phyloP scores from a whole-genome alignment of 2,113 vertebrate species.

The Nyctibius bracteatus region DNA sequence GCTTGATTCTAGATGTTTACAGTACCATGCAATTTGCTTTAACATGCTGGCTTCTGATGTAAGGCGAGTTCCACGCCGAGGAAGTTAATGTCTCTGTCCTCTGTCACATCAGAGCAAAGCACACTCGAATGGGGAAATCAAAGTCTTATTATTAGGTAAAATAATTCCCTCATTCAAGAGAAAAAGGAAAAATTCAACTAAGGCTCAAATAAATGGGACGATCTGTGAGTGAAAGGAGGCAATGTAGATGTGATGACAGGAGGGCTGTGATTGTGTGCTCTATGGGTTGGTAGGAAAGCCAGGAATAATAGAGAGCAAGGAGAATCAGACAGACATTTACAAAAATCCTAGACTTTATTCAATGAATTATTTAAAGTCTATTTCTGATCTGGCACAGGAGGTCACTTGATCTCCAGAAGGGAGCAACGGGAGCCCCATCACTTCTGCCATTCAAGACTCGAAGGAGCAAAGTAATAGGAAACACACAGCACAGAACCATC shows the following conservation, averaged over 20 bases:
- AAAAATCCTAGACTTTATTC: constrained; percentile 53
- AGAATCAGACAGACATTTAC: constrained; percentile 52
- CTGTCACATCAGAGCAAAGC: neutral
- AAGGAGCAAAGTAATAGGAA: fast-evolving
- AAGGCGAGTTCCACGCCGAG: neutral
- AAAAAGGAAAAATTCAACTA: neutral
- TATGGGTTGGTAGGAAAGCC: neutral
- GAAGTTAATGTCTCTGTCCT: neutral
- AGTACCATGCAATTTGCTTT: neutral
- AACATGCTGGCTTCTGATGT: neutral
- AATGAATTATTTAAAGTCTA: constrained; percentile 59
- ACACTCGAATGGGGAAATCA: neutral
- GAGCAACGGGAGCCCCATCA: neutral
- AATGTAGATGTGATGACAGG: neutral
- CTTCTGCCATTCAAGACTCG: neutral
- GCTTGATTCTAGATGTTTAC: neutral
- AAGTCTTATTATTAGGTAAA: constrained; percentile 20
- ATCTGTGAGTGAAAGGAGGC: neutral
- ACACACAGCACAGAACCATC: neutral
- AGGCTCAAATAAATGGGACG: neutral
- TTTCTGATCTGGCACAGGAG: constrained; percentile 53
- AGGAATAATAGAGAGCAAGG: neutral
- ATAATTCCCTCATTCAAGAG: constrained; percentile 6
- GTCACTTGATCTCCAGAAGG: neutral
- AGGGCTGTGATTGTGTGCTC: neutral